Base-by-base conservation (phyloP, 64 coral and sea anemone species). In the Stichodactyla helianthus region DNA sequence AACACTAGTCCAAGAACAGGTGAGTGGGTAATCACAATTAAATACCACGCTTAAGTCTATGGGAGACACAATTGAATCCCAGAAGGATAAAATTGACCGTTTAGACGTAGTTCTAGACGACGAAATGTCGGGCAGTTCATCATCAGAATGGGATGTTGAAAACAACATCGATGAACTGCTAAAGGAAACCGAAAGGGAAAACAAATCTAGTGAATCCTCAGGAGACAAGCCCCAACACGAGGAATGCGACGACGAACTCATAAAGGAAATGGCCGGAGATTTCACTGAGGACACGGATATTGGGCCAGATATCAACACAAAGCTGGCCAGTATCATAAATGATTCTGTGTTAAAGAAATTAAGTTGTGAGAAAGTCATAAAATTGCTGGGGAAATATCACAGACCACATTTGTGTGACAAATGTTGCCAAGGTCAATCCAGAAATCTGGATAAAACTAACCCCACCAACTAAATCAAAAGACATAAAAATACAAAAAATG, bases 361-460 rank as follows among this genome's bases (percentile, higher is more conserved):
- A 51, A 35, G 77, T 15, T 0, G 31, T 50, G 77, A 79, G 19
- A 79, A 79, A 51, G 28, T 25, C 28, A 79, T 52, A 18, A 0
- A 79, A 20, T 51, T 28, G n/a, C 6, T 85, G 17, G 83, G 9
- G 44, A 85, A 85, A 65, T 84, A 84, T 20, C 52, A 17, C 10
- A 84, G 82, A 31, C 82, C 82, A 85, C 1, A 62, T 67, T 10
- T 85, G 57, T 50, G 23, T 25, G 0, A 50, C 83, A 28, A 13
- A 85, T 53, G 31, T 85, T 13, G 19, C 83, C 20, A 85, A 85
- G 83, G 58, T 84, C 22, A 84, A 84, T 84, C 82, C 82, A 59
- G 82, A 84, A 58, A 84, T 84, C 0, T 84, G 83, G 53, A 50
- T 26, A 28, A 85, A 64, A 25, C 31, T 85, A 25, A 7, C n/a